phyloP scores from a whole-genome alignment of 1,140 invertebrate genomes.

The Teleopsis dalmanni region DNA sequence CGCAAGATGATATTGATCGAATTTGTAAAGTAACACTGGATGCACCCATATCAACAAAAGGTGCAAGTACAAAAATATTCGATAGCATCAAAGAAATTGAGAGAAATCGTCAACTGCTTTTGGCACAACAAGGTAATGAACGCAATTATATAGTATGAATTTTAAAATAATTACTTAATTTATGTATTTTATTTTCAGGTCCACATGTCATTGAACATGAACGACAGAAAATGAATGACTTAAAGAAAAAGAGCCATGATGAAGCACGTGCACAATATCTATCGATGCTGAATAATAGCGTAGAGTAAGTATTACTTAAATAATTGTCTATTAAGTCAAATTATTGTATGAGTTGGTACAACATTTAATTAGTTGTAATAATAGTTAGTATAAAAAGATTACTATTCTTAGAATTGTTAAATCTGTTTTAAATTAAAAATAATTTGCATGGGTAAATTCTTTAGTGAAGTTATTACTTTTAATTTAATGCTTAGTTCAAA shows the following conservation, averaged over 20 bases:
- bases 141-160: not conserved
- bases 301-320: constrained; percentile 9
- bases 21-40: constrained; percentile 79
- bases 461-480: no score
- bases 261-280: constrained; percentile 58
- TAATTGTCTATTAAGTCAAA: not conserved
- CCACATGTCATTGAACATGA: constrained; percentile 87
- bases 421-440: no score
- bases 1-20: constrained; percentile 77
- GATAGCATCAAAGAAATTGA: constrained; percentile 85
- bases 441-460: no score
- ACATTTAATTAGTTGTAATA: no score
- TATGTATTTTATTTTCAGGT: constrained; percentile 47
- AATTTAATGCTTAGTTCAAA: no score
- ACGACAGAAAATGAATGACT: constrained; percentile 72
- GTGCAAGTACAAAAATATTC: constrained; percentile 70
- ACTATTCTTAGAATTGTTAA: no score
- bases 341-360: no score
- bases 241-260: constrained; percentile 78
- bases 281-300: constrained; percentile 10
- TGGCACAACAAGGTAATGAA: constrained; percentile 77
- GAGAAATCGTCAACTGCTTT: constrained; percentile 73
- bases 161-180: not conserved
- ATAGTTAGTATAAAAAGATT: no score
- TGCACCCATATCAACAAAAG: constrained; percentile 62